These are phyloP conservation scores for Pharmacophagus antenor DNA, from an alignment of 2,888 invertebrate genomes.

Conservation along the genomic window DNA sequence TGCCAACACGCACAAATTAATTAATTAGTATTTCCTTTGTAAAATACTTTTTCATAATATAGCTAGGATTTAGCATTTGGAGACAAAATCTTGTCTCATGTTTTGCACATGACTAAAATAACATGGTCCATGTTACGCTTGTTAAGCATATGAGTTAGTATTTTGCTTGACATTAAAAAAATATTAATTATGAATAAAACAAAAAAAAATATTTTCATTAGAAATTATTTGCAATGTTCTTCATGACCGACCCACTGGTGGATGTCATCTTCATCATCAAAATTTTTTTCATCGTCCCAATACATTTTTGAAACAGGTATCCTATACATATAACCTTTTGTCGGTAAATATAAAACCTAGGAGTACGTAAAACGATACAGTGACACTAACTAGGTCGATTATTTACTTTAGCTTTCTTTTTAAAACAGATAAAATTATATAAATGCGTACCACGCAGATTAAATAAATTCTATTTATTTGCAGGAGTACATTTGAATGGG, in stretches of 20 bases:
- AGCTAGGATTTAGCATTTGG: not conserved
- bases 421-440: not conserved
- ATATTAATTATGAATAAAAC: not conserved
- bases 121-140: not conserved
- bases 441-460: not conserved
- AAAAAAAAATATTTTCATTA: not conserved
- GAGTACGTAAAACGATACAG: too few species aligned
- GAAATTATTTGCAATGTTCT: not conserved
- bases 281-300: too few species aligned
- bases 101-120: not conserved
- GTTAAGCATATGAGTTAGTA: not conserved
- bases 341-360: too few species aligned
- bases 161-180: not conserved
- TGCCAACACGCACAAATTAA: not conserved
- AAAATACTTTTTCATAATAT: not conserved
- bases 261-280: too few species aligned
- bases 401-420: not conserved
- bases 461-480: constrained; percentile 10
- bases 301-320: too few species aligned
- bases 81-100: constrained; percentile 1
- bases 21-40: not conserved
- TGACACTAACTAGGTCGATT: not conserved
- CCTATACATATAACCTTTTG: too few species aligned
- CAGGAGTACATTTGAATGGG: constrained; percentile 70
- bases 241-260: not conserved